These are phyloP conservation scores for Lasiurus borealis DNA, from an alignment of 2,113 vertebrate genomes.

Conservation along the genomic window DNA sequence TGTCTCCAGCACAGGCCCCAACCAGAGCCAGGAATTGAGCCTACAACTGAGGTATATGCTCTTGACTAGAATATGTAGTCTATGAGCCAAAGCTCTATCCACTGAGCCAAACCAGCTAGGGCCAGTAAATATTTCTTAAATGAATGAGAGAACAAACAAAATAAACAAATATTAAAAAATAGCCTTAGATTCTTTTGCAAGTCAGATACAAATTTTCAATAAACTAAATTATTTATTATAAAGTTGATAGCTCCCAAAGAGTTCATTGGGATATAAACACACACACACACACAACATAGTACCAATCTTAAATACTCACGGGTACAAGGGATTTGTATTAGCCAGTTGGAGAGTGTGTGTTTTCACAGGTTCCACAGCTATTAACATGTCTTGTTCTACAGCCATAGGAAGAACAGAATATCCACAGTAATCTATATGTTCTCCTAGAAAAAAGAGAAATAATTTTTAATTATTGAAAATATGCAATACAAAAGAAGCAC, in stretches of 20 bases:
- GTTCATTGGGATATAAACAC: background rate
- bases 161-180: constrained; percentile 26
- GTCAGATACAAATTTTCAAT: background rate
- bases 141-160: background rate
- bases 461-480: background rate
- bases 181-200: background rate
- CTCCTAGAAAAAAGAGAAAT: constrained; percentile 88
- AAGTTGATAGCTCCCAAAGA: constrained; percentile 33
- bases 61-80: no score
- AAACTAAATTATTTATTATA: constrained; percentile 5
- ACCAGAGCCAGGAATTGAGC: no score
- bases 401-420: constrained; percentile 99
- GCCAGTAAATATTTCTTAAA: background rate
- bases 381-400: constrained; percentile 95
- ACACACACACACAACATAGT: constrained; percentile 2
- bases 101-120: no score
- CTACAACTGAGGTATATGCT: no score
- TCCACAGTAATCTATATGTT: constrained; percentile 99
- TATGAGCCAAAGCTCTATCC: no score
- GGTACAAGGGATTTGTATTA: constrained; percentile 92
- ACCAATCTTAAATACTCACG: constrained; percentile 87
- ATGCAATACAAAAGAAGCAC: background rate
- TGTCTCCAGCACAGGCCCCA: no score
- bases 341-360: constrained; percentile 90
- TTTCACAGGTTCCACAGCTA: constrained; percentile 92